Evolutionary conservation across 1,140 invertebrate genomes (phyloP), one percentile per base, ranked within the genome.

Genomic region (Stratiolaelaps scimitus): DNA sequence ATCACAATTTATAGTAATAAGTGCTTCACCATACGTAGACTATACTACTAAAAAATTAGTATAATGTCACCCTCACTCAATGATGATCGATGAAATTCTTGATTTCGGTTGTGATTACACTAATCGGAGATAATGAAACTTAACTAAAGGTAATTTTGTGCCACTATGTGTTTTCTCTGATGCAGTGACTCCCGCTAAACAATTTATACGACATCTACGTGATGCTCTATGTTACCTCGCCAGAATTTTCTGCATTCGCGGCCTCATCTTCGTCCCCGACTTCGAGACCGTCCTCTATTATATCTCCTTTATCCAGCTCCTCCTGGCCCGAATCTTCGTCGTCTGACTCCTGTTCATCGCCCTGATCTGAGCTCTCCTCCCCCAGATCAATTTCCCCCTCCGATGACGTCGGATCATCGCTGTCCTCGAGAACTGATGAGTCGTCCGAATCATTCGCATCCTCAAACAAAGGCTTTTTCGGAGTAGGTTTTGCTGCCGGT

Each of bases 171-270:
- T 40, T 40, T 40, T 40, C 10, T 4, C 34, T 6, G 4, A 10
- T 10, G 4, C 34, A 40, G 34, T 40, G 10, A 40, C 34, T 40
- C 34, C 5, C n/a, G n/a, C n/a, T 40, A 40, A 6, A 40, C 34
- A 40, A 10, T 40, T 40, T 68, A 10, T 1, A 46, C 13, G 20
- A 40, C 2, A 34, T n/a, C n/a, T 40, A 68, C 7, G 30, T 23
- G 45, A 20, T 43, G 68, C 43, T n/a, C n/a, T 26, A 67, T 65
- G 1, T 45, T n/a, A 66, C 66, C 28, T 68, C 64, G 47, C 69
- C 69, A 5, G 68, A 68, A 45, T 68, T 65, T 46, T 66, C 72
- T 65, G 73, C 72, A 66, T 75, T 74, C 1, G 68, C 72, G 10
- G 72, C 26, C 17, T 69, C 64, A 43, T 67, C 66, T 43, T 43